Base-by-base conservation (phyloP, 2,113 vertebrate species). In the Apistogramma diplotaenia region DNA sequence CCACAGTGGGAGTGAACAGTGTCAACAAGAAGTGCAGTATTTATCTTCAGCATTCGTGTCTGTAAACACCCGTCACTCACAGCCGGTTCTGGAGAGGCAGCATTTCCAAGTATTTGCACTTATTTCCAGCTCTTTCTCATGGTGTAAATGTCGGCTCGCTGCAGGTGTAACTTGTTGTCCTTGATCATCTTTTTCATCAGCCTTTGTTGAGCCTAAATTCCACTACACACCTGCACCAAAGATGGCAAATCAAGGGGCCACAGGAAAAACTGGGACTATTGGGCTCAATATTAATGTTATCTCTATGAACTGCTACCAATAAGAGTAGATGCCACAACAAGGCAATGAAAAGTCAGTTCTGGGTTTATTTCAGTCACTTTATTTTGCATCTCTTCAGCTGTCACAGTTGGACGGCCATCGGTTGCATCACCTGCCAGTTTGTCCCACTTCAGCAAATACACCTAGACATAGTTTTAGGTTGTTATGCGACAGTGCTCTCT, bases 201-300 rank as follows among this genome's bases (percentile, higher is more conserved):
- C 33, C 43, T 77, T 80, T 81, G 74, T 83, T 83, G 19, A 46
- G 8, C 27, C 49, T 51, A 72, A 73, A 83, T 79, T 70, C 37
- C 13, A 6, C 51, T 56, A 15, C 74, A 23, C 80, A 62, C 56
- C 51, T 7, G 1, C 21, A 33, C 12, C 46, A 37, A 6, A 33
- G 33, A 33, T 33, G 8, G 33, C 7, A 33, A 33, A 33, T 33
- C 8, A 33, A 33, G 33, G 33, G 33, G 33, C 33, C 33, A 33
- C 7, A 33, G 2, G 33, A 33, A 8, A 33, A 33, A 33, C 33
- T 33, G 33, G 33, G 33, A 33, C 33, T 33, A 33, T 33, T 33
- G 33, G 7, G 31, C 31, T 33, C 31, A 8, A 8, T 33, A 33
- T 33, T 33, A 33, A 33, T 33, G 1, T 33, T 33, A 33, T 33